These are phyloP conservation scores for Numida meleagris DNA, from an alignment of 2,113 vertebrate genomes.

Conservation along the genomic window DNA sequence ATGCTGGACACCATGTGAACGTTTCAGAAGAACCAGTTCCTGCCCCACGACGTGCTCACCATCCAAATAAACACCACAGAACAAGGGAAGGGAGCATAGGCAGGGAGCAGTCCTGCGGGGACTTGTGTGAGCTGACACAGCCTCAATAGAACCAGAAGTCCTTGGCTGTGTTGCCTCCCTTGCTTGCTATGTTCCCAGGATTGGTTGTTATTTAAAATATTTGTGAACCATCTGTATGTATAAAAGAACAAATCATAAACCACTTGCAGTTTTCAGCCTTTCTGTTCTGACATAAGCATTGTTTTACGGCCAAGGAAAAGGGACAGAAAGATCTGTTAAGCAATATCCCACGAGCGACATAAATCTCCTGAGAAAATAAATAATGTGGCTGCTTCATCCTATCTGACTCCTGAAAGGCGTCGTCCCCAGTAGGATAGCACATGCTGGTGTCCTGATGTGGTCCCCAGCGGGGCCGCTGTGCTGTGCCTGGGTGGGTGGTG, in stretches of 20 bases:
- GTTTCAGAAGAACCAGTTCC: not conserved
- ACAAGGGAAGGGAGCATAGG: not conserved
- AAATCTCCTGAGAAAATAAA: slow-evolving; percentile 65
- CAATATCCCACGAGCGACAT: slow-evolving; percentile 30
- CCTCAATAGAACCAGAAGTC: not conserved
- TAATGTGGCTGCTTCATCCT: slow-evolving; percentile 22
- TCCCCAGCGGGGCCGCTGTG: not conserved
- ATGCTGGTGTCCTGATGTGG: not conserved
- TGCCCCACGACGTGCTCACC: not conserved
- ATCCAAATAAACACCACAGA: not conserved
- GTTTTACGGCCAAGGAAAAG: slow-evolving; percentile 22
- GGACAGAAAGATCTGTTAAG: slow-evolving; percentile 45
- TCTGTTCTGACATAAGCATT: slow-evolving; percentile 49
- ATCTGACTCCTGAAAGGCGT: slow-evolving; percentile 37
- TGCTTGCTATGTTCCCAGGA: not conserved
- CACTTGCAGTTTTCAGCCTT: not conserved
- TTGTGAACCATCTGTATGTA: slow-evolving; percentile 38
- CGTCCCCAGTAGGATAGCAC: not conserved
- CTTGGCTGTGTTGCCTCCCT: not conserved
- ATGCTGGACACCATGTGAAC: not conserved
- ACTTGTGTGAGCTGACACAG: not conserved
- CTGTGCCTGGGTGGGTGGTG: fast-evolving
- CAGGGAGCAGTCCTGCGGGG: not conserved
- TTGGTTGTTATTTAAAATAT: not conserved
- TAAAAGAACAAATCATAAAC: slow-evolving; percentile 42